Evolutionary conservation across 2,113 vertebrate genomes (phyloP), one percentile per base, ranked within the genome.

Genomic region (Porphyrio hochstetteri): DNA sequence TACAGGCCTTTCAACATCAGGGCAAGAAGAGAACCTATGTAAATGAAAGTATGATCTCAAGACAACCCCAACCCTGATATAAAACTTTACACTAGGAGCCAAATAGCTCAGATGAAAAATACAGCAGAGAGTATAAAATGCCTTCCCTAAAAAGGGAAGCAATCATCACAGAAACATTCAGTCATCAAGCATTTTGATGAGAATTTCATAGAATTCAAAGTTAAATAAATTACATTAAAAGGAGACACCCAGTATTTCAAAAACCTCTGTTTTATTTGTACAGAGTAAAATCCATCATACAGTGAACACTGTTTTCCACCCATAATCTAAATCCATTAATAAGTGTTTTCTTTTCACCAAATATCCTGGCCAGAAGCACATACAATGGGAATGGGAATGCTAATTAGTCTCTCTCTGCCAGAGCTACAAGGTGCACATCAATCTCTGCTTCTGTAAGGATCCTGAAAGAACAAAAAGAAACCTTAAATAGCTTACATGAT

Each of bases 361-460:
- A 97, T 64, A 92, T 88, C 89, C 61, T 93, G 94, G 92, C 65
- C 93, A 92, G 96, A 94, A 96, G 91, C 81, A 86, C 87, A 91
- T 78, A 36, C 77, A 96, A 91, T 74, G 79, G 80, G 94, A 94
- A 95, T 40, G 48, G 86, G 91, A 94, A 95, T 8, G 40, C 95
- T 91, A 96, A 85, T 98, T 98, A 99, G 98, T 99, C 99, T 96
- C 99, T 98, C 97, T 99, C 99, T 90, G 99, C 98, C 98, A 99
- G 97, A 96, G 99, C 97, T 97, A 99, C 98, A 93, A 99, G 99
- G 95, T 99, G 99, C 90, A 97, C 78, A 82, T 99, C 99, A 89
- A 99, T 98, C 97, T 99, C 99, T 55, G 98, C 96, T 97, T 99
- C 99, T 97, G 99, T 98, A 94, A 99, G 98, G 90, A 99, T 99